Evolutionary conservation across 2,888 invertebrate genomes (phyloP).

Genomic region (Sarcophaga subvicina): DNA sequence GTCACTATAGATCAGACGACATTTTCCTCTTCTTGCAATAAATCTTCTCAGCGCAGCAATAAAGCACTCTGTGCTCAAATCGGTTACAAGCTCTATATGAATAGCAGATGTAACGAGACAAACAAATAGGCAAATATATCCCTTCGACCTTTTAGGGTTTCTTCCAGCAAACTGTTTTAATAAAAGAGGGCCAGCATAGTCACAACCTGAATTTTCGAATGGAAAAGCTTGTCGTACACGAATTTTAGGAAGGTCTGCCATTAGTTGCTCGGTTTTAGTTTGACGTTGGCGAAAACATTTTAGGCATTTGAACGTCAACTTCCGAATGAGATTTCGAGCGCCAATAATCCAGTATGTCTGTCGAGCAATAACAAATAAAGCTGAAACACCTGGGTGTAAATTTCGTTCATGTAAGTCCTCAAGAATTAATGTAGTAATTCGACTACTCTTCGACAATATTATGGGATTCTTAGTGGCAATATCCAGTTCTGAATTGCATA

Average conservation of each 20-base stretch:
- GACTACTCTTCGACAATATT: constrained; percentile 26
- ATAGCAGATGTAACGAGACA: too few relatives aligned
- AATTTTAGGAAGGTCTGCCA: constrained; percentile 25
- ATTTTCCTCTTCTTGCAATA: constrained; percentile 57
- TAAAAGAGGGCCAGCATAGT: constrained; percentile 42
- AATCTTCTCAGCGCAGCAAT: constrained; percentile 59
- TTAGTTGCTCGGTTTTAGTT: constrained; percentile 25
- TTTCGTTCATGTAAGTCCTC: constrained; percentile 29
- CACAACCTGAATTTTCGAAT: constrained; percentile 8
- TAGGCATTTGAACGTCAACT: constrained; percentile 40
- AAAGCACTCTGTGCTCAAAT: constrained; percentile 61
- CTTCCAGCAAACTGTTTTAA: constrained; percentile 35
- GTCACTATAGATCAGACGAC: constrained; percentile 56
- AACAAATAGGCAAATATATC: background rate
- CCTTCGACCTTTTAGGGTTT: background rate
- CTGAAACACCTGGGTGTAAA: constrained; percentile 52
- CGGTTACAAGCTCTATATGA: constrained; percentile 9
- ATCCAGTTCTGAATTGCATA: constrained; percentile 5
- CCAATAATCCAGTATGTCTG: constrained; percentile 57
- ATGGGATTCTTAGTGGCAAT: constrained; percentile 16
- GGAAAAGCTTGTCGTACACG: too few relatives aligned
- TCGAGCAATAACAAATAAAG: constrained; percentile 55
- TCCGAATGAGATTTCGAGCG: constrained; percentile 53
- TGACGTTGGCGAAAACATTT: constrained; percentile 52
- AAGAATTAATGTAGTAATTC: constrained; percentile 33